Percentiles rank a stretch among this genome's conserved stretches.
Evolutionary conservation across 2,888 invertebrate species (phyloP).

Genomic region (Drosophila leonis): DNA sequence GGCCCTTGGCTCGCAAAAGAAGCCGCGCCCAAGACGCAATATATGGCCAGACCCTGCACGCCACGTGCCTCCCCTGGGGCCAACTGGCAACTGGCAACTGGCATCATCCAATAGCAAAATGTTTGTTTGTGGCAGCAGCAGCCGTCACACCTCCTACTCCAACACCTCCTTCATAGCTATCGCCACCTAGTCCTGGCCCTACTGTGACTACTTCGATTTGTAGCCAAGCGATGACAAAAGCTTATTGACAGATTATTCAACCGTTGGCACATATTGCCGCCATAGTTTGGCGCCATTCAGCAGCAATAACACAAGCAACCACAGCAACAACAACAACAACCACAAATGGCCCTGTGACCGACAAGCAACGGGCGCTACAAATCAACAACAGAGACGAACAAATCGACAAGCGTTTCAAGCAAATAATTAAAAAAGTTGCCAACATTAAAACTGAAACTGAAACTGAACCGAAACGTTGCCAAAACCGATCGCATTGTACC

Average conservation of each 20-base stretch:
- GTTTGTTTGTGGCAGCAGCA: constrained; percentile 75
- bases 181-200: constrained; percentile 13
- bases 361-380: constrained; percentile 51
- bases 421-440: constrained; percentile 84
- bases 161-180: neutral
- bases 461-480: constrained; percentile 46
- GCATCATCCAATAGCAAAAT: constrained; percentile 72
- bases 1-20: constrained; percentile 59
- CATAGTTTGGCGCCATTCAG: constrained; percentile 73
- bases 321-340: constrained; percentile 26
- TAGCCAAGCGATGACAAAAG: constrained; percentile 76
- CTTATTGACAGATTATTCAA: constrained; percentile 82
- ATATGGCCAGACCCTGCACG: constrained; percentile 43
- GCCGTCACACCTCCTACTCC: constrained; percentile 8
- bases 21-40: constrained; percentile 76
- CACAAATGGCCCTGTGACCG: constrained; percentile 21
- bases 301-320: constrained; percentile 42
- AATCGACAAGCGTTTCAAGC: constrained; percentile 76
- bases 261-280: constrained; percentile 81
- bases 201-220: constrained; percentile 24
- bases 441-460: constrained; percentile 80
- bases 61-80: constrained; percentile 28
- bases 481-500: neutral
- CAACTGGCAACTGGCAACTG: constrained; percentile 38
- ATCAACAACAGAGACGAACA: constrained; percentile 72